Evolutionary conservation across 2,888 invertebrate species (phyloP).

Genomic region (Pterobdella sp.): DNA sequence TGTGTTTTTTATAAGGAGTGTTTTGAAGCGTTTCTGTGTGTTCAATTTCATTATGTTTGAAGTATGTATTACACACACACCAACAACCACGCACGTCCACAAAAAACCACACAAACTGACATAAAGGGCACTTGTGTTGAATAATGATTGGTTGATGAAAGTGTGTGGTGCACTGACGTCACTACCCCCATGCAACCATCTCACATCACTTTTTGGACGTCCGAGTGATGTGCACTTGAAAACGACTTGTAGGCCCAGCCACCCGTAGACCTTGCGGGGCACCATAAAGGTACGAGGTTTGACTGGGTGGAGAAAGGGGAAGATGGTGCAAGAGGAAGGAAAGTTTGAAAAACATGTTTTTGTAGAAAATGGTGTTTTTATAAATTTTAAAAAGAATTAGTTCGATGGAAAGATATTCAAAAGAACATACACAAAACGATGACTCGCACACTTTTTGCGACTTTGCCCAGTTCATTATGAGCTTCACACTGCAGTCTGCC

Average conservation of each 20-base stretch:
- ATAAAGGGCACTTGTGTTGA: not conserved
- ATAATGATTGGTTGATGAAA: too few species aligned
- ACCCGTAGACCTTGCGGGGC: not conserved
- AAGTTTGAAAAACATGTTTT: not conserved
- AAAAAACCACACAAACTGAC: not conserved
- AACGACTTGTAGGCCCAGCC: not conserved
- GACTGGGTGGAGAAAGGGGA: slow-evolving; percentile 12
- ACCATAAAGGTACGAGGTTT: not conserved
- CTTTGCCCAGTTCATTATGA: slow-evolving; percentile 11
- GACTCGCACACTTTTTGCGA: slow-evolving; percentile 15
- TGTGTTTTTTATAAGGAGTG: not conserved
- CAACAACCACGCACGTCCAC: not conserved
- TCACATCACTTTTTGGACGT: slow-evolving; percentile 11
- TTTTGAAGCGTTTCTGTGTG: not conserved
- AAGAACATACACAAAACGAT: not conserved
- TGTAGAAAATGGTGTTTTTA: too few species aligned
- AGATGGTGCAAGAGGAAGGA: not conserved
- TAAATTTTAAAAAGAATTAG: not conserved
- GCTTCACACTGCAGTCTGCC: slow-evolving; percentile 20
- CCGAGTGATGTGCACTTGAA: not conserved
- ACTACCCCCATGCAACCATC: slow-evolving; percentile 3
- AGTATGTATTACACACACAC: not conserved
- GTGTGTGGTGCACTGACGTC: not conserved
- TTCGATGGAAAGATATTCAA: not conserved
- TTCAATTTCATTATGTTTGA: not conserved